phyloP scores from a whole-genome alignment of 2,113 vertebrate species.

The Castor canadensis region DNA sequence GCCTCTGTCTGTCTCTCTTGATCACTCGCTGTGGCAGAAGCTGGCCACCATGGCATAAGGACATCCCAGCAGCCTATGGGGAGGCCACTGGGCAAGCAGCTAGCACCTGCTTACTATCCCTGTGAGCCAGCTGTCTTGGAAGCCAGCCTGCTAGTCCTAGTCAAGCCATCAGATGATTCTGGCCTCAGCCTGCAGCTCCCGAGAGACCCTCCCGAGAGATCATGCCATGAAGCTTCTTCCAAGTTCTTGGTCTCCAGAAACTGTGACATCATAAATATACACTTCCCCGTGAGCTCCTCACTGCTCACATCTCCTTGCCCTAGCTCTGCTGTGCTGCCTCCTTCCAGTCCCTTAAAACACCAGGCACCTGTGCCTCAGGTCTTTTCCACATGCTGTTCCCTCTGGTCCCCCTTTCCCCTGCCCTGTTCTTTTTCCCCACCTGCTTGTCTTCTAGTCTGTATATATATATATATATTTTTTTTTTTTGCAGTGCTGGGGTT shows the following conservation, averaged over 20 bases:
- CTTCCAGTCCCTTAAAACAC: neutral
- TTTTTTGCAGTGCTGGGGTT: no score
- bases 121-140: neutral
- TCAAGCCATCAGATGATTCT: neutral
- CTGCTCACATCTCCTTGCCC: neutral
- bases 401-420: no score
- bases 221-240: neutral
- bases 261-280: neutral
- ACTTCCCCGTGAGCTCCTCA: neutral
- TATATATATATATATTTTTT: no score
- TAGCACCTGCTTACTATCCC: neutral
- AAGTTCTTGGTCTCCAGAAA: neutral
- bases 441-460: neutral
- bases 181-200: neutral
- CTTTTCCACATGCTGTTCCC: neutral
- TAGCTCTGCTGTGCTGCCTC: no score
- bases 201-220: neutral
- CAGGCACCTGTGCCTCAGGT: neutral
- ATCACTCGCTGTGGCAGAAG: neutral
- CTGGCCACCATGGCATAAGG: neutral
- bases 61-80: neutral
- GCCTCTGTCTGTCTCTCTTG: neutral
- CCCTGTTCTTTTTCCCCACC: neutral
- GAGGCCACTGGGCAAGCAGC: neutral
- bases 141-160: neutral